Base-by-base conservation (phyloP, 2,888 invertebrate species). In the Parnassius mnemosyne region DNA sequence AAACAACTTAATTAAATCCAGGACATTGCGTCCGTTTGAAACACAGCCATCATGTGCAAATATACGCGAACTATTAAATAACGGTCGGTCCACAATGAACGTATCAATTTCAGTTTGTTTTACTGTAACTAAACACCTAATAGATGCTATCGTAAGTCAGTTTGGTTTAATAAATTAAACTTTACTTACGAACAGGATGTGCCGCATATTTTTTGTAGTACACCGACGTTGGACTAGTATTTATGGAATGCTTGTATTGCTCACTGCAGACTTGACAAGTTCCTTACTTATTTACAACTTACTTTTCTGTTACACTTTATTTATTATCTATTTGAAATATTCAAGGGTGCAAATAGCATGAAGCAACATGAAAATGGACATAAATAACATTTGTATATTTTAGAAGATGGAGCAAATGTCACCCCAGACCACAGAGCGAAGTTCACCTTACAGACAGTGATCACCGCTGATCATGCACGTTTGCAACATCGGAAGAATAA, bases 41-140 rank as follows among this genome's bases (percentile, higher is more conserved):
- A 76, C 77, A 78, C 72, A 75, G 70, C 78, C 67, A 71, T 73
- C 73, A 74, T 78, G 69, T 74, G 77, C 77, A 77, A 80, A 78
- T 79, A 78, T 77, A 83, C 74, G 75, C 70, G 74, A 75, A 77
- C 72, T 73, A 75, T 75, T 70, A 75, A 74, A 73, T 83, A 84
- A 81, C 84, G 79, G 84, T 74, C 68, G 67, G 66, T 60, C 64
- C 71, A 73, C 75, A 76, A 78, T 76, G 76, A 73, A 76, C 73
- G 74, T 76, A 78, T 78, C 76, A 75, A 76, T 73, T 69, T 66
- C 68, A 67, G 61, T 61, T 65, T 66, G 61, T 61, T 65, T 66
- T 66, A 61, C 65, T 51, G 53, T 58, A 63, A 63, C 54, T 58
- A 62, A 57, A 62, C 53, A 58, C 62, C 62, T 61, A 51, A 42